Evolutionary conservation across 1,140 invertebrate species (phyloP), one percentile per base, ranked within the genome.

Genomic region (Pseudobourletiella spinata): DNA sequence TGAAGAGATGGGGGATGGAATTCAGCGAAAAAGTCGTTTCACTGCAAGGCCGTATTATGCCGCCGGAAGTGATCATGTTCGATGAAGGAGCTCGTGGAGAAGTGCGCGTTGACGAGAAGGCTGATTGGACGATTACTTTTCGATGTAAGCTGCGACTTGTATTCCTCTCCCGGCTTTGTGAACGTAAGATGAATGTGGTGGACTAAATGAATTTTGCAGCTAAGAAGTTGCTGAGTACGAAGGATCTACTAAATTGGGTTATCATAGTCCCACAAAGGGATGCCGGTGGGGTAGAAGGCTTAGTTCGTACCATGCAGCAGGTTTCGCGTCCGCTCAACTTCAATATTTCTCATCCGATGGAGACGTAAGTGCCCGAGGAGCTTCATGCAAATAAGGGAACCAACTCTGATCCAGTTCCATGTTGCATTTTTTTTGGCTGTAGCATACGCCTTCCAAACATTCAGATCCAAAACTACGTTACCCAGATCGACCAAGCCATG

Each of bases 401-500:
- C 3, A n/a, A n/a, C n/a, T n/a, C n/a, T n/a, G n/a, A n/a, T n/a
- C n/a, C n/a, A n/a, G n/a, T n/a, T n/a, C n/a, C n/a, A n/a, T n/a
- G n/a, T n/a, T 3, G 16, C 2, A 18, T 32, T 24, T 43, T 16
- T 39, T 43, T 20, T 16, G 24, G 29, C 2, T 59, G n/a, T 32
- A 65, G 64, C 3, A 56, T 61, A 18, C 25, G 32, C 22, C 28
- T 63, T 16, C 42, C 61, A 15, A 72, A 75, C 32, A 76, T 77
- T 25, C 59, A 69, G 25, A 50, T 73, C 0, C 55, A 48, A 1
- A 61, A 65, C 0, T 80, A 77, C 46, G 62, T 73, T 0, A 72
- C 76, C 1, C 75, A 74, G 2, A 73, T 88, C 29, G 85, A 88
- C 52, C 63, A 76, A 6, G 73, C 80, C 0, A 77, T 84, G 29